phyloP scores from a whole-genome alignment of 2,113 vertebrate species.

The Hemichromis elongatus region DNA sequence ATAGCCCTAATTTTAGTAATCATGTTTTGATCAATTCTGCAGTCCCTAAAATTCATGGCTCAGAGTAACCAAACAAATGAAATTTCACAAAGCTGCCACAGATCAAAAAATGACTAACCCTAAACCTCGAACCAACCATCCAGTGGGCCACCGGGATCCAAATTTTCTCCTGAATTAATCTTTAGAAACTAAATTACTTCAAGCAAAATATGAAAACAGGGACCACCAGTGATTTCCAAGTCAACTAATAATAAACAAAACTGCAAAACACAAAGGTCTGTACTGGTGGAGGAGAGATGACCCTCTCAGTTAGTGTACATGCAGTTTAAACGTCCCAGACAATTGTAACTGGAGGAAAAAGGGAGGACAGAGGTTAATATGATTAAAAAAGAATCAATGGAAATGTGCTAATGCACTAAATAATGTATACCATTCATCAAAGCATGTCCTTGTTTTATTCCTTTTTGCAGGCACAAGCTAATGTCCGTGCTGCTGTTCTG shows the following conservation, averaged over 20 bases:
- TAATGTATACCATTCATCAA: neutral
- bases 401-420: neutral
- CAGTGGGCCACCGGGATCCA: neutral
- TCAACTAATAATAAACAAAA: neutral
- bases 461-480: constrained; percentile 79
- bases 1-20: neutral
- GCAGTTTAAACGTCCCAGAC: neutral
- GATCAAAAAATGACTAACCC: neutral
- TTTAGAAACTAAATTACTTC: neutral
- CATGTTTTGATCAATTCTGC: neutral
- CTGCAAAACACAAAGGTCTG: neutral
- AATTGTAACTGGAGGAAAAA: neutral
- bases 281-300: neutral
- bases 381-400: neutral
- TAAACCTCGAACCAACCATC: neutral
- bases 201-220: neutral
- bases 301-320: neutral
- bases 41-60: neutral
- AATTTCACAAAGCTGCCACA: neutral
- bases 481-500: constrained; percentile 84
- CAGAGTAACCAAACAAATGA: neutral
- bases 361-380: neutral
- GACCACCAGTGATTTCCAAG: neutral
- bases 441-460: neutral
- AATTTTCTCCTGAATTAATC: neutral